These are phyloP conservation scores for Pollenia amentaria DNA, from an alignment of 2,888 invertebrate species.

Conservation along the genomic window DNA sequence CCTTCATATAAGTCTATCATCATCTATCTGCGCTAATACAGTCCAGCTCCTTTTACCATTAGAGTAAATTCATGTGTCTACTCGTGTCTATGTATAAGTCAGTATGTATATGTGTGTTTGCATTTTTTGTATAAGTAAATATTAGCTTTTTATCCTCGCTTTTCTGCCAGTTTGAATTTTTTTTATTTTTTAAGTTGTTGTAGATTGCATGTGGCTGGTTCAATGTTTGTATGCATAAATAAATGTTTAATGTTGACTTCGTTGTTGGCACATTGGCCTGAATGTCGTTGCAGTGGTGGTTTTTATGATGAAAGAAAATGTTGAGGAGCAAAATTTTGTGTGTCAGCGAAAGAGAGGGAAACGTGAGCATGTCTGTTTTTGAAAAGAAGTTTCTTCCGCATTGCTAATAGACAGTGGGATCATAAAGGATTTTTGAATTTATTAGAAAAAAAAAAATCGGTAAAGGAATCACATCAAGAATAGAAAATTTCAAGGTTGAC, in stretches of 20 bases:
- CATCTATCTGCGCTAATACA: constrained; percentile 28
- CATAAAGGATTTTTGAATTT: neutral
- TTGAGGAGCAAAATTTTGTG: constrained; percentile 8
- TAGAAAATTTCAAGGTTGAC: no score
- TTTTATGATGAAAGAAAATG: constrained; percentile 18
- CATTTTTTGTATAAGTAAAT: constrained; percentile 60
- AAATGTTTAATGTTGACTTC: constrained; percentile 68
- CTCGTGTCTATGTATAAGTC: neutral
- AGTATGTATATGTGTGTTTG: constrained; percentile 8
- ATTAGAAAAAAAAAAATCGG: no score
- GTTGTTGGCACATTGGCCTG: constrained; percentile 72
- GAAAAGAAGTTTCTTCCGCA: constrained; percentile 67
- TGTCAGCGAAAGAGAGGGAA: constrained; percentile 1
- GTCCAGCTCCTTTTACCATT: constrained; percentile 20
- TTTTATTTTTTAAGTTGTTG: constrained; percentile 20
- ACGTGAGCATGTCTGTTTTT: neutral
- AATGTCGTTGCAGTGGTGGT: constrained; percentile 70
- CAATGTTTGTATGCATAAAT: constrained; percentile 70
- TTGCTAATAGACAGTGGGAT: constrained; percentile 53
- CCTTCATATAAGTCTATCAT: constrained; percentile 44
- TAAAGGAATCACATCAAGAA: no score
- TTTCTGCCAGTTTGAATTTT: constrained; percentile 40
- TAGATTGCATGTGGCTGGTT: constrained; percentile 65
- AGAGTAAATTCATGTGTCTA: constrained; percentile 6
- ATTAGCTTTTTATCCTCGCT: constrained; percentile 71